Percentiles rank a stretch among this genome's conserved stretches.
Conservation (phyloP, 2,797 vertebrate species). For the Sebastes kiyomatsui region DNA sequence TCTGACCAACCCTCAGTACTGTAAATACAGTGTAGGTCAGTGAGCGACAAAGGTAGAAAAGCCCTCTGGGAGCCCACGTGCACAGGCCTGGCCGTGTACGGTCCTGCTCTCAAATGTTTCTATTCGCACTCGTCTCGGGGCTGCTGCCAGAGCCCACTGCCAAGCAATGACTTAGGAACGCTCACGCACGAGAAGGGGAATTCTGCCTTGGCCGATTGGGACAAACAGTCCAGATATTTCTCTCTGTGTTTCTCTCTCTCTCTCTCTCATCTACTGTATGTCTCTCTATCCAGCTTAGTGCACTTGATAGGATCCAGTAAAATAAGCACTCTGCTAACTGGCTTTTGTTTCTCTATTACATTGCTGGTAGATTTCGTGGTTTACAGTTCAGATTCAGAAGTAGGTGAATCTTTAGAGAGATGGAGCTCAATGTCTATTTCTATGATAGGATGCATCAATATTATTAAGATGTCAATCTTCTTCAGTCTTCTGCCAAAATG, state of each 20-base stretch:
- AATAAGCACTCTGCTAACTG: constrained; percentile 26
- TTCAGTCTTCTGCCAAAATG: too few species aligned
- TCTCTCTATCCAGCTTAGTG: neutral
- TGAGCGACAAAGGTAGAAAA: neutral
- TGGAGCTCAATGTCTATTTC: too few species aligned
- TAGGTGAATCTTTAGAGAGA: too few species aligned
- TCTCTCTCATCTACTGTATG: neutral
- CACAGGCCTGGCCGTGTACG: constrained; percentile 2
- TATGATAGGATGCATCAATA: too few species aligned
- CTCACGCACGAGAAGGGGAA: constrained; percentile 41
- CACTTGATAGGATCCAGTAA: constrained; percentile 24
- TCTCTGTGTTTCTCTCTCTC: neutral
- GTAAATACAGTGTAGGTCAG: neutral
- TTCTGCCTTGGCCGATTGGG: constrained; percentile 30
- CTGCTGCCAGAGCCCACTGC: constrained; percentile 39
- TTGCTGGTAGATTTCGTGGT: neutral
- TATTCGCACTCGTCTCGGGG: constrained; percentile 33
- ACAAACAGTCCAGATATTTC: constrained; percentile 11
- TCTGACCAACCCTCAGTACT: neutral
- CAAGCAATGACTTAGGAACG: constrained; percentile 54
- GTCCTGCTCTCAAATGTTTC: constrained; percentile 40
- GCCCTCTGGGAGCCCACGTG: constrained; percentile 18
- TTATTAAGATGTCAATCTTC: too few species aligned
- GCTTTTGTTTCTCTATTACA: constrained; percentile 10
- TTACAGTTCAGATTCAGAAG: too few species aligned